phyloP scores from a whole-genome alignment of 2,113 vertebrate species.

The Antechinus flavipes region DNA sequence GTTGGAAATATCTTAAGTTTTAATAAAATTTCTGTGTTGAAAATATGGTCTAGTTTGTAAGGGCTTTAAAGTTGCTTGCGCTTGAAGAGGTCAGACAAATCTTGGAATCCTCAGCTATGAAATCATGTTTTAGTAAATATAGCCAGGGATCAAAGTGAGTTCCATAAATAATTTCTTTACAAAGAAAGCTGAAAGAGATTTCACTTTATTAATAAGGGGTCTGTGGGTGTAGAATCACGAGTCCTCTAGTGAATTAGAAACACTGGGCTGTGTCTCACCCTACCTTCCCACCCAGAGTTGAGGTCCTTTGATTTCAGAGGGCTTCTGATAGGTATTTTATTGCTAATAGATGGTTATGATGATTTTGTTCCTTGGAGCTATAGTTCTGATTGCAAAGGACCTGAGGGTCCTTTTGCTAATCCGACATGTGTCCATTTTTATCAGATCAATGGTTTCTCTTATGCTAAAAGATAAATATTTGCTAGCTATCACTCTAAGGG shows the following conservation, averaged over 20 bases:
- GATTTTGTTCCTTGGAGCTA: background rate
- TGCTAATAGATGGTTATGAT: background rate
- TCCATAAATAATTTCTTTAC: constrained; percentile 84
- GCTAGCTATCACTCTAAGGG: background rate
- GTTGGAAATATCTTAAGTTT: constrained; percentile 68
- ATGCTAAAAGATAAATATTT: constrained; percentile 24
- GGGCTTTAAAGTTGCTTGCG: constrained; percentile 74
- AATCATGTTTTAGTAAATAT: constrained; percentile 80
- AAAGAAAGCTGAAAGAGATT: constrained; percentile 75
- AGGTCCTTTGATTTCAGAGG: constrained; percentile 42
- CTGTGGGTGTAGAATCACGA: constrained; percentile 63
- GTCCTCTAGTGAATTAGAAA: constrained; percentile 63
- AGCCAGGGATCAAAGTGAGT: constrained; percentile 80
- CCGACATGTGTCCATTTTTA: background rate
- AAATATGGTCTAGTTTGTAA: constrained; percentile 55
- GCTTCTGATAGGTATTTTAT: background rate
- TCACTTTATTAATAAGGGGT: constrained; percentile 69
- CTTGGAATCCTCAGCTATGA: constrained; percentile 77
- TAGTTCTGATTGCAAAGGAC: background rate
- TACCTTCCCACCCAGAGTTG: background rate
- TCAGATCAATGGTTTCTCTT: constrained; percentile 15
- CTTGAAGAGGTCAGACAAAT: constrained; percentile 79
- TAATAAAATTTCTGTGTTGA: background rate
- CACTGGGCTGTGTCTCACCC: constrained; percentile 25
- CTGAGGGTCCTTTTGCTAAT: constrained; percentile 23